phyloP scores from a whole-genome alignment of 2,113 vertebrate species.

The Poeciliopsis retropinna region DNA sequence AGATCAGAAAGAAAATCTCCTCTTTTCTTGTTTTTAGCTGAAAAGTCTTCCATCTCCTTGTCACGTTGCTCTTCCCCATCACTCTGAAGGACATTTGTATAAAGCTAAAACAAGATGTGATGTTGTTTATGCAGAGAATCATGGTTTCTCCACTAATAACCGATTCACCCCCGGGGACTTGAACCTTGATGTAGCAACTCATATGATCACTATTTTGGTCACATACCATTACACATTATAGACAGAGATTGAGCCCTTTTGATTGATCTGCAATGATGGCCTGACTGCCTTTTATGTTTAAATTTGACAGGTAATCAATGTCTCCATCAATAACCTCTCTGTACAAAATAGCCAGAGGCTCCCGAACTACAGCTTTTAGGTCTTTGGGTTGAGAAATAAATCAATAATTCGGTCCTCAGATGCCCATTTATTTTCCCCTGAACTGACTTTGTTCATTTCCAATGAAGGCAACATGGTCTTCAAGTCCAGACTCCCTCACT shows the following conservation, averaged over 20 bases:
- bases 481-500: background rate
- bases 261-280: constrained; percentile 64
- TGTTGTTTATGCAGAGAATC: constrained; percentile 1
- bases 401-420: constrained; percentile 35
- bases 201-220: constrained; percentile 7
- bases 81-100: constrained; percentile 6
- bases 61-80: constrained; percentile 16
- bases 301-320: constrained; percentile 70
- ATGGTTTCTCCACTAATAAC: background rate
- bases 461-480: background rate
- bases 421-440: constrained; percentile 21
- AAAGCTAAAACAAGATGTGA: background rate
- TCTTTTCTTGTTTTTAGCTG: constrained; percentile 25
- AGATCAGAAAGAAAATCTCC: constrained; percentile 54
- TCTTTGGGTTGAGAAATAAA: constrained; percentile 53
- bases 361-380: constrained; percentile 38
- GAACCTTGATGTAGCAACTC: constrained; percentile 3
- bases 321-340: constrained; percentile 44
- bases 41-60: constrained; percentile 40
- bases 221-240: constrained; percentile 28
- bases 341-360: constrained; percentile 39
- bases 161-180: background rate
- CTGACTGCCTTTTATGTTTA: constrained; percentile 48
- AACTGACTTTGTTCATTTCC: constrained; percentile 2
- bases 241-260: constrained; percentile 38